Evolutionary conservation across 2,888 invertebrate species (phyloP).

Genomic region (Omphaloscelis lunosa): DNA sequence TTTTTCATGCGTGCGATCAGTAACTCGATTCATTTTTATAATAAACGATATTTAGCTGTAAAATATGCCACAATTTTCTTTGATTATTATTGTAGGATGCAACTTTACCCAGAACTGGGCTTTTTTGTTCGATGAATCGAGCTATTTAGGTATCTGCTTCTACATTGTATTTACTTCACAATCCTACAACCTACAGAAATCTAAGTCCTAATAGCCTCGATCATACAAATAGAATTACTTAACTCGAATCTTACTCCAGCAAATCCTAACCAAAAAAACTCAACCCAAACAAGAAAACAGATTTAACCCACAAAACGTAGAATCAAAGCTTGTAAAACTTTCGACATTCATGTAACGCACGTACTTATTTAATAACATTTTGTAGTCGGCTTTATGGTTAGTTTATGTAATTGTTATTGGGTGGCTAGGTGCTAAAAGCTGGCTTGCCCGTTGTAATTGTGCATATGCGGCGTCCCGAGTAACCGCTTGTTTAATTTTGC

Average conservation of each 20-base stretch:
- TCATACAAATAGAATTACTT: neutral
- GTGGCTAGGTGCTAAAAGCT: conserved; percentile 79
- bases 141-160: neutral
- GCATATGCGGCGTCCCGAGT: conserved; percentile 72
- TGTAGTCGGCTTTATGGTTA: conserved; percentile 50
- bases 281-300: neutral
- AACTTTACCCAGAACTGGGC: neutral
- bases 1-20: conserved; percentile 11
- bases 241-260: neutral
- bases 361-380: conserved; percentile 58
- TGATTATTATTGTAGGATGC: neutral
- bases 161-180: neutral
- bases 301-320: conserved; percentile 6
- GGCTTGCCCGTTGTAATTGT: conserved; percentile 77
- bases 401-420: conserved; percentile 76
- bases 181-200: neutral
- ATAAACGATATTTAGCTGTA: neutral
- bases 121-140: no score
- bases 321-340: conserved; percentile 49
- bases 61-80: neutral
- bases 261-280: neutral
- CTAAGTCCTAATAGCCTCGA: neutral
- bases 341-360: conserved; percentile 31
- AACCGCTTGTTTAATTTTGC: conserved; percentile 85
- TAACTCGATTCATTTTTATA: neutral